Evolutionary conservation across 2,797 vertebrate species (phyloP), one percentile per base, ranked within the genome.

Genomic region (Oreortyx pictus): DNA sequence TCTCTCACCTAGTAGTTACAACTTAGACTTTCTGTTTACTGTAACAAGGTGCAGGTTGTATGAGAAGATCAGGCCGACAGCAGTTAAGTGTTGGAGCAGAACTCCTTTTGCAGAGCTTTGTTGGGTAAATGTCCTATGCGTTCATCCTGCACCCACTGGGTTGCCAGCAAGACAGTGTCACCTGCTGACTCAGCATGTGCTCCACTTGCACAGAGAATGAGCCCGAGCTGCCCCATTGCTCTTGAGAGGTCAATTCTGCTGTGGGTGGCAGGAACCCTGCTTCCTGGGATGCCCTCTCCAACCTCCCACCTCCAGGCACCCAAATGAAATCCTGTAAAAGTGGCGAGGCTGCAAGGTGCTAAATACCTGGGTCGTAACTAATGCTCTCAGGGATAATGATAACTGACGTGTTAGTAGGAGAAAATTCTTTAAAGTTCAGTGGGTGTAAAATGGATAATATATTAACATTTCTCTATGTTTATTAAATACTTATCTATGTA

Each of bases 381-480:
- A 89, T 73, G 54, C 27, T 83, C 61, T 80, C 1, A 2, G 56
- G 88, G 90, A 93, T 93, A 85, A 92, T 37, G 86, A 79, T 43
- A 76, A 79, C 59, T 95, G 81, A 56, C 1, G 0, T 35, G 44
- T 81, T 85, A 14, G 27, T 29, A 35, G 56, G 87, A 85, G 61
- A 84, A 60, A 88, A 90, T 80, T 59, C 56, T 86, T 74, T 81
- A 93, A 95, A 85, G 52, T 67, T 89, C 46, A 65, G 57, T 37
- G 25, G 33, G 74, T 71, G 91, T 60, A 90, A 95, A 92, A 95
- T 43, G 85, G 92, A 79, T 93, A 92, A 82, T 49, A 80, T 60
- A 92, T 76, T 96, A 92, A 92, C 11, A 33, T 93, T 91, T 95
- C 9, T 37, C 83, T 65, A 50, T 94, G 80, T 92, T 84, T 94